Percentiles rank a stretch among this genome's conserved stretches.
These are phyloP conservation scores for Prietella phreatophila DNA, from an alignment of 2,113 vertebrate species.

Conservation along the genomic window DNA sequence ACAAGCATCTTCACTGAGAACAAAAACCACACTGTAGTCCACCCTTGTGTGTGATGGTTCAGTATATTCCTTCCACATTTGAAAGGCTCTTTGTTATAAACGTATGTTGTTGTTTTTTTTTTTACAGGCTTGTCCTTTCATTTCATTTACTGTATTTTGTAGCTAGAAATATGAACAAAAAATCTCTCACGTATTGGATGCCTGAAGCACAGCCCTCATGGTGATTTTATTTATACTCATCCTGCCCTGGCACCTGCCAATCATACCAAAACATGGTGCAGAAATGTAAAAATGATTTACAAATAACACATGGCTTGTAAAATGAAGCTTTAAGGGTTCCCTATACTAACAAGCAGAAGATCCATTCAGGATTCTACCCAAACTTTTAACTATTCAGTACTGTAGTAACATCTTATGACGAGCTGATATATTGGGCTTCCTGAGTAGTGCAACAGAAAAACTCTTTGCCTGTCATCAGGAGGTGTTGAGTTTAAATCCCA, in stretches of 20 bases:
- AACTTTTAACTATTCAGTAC: neutral
- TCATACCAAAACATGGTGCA: neutral
- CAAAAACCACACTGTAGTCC: neutral
- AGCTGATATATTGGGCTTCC: neutral
- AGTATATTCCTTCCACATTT: slow-evolving; percentile 7
- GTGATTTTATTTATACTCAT: slow-evolving; percentile 31
- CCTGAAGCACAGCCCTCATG: neutral
- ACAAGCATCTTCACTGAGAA: neutral
- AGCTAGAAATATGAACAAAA: neutral
- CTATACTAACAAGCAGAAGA: neutral
- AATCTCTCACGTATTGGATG: neutral
- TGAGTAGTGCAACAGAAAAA: neutral
- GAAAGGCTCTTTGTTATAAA: slow-evolving; percentile 26
- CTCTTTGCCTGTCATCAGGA: neutral
- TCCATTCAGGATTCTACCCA: neutral
- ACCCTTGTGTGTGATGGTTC: neutral
- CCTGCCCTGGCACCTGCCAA: neutral
- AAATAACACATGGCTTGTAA: neutral
- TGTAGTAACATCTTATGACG: neutral
- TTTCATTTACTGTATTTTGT: slow-evolving; percentile 7
- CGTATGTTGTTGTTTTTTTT: neutral
- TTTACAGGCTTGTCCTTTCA: neutral
- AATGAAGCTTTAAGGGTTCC: neutral
- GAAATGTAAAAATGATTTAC: neutral
- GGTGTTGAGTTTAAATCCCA: neutral